Percentiles rank a stretch among this genome's conserved stretches.
Evolutionary conservation across 2,797 vertebrate species (phyloP).

Genomic region (Apogon hyalosoma): DNA sequence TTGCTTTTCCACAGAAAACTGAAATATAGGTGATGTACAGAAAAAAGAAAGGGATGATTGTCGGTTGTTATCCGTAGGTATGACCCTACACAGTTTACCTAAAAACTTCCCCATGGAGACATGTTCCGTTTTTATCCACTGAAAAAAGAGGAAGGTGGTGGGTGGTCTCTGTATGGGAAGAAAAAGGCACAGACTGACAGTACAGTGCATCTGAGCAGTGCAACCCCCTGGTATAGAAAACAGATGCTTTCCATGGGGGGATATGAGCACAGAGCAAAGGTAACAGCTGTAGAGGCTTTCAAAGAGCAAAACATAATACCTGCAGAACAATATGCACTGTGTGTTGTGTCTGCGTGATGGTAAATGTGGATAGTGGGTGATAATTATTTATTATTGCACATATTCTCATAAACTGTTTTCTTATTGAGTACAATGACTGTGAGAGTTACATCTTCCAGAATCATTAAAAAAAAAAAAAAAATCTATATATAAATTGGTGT

Average conservation of each 20-base stretch:
- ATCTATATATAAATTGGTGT: constrained; percentile 25
- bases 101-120: constrained; percentile 28
- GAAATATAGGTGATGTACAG: background rate
- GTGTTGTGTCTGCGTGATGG: background rate
- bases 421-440: background rate
- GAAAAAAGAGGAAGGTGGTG: constrained; percentile 27
- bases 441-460: constrained; percentile 3
- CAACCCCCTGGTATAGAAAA: constrained; percentile 33
- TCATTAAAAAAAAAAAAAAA: constrained; percentile 10
- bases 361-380: background rate
- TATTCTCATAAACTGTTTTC: background rate
- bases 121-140: constrained; percentile 44
- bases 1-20: background rate
- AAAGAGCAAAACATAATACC: constrained; percentile 42
- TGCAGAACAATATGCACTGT: constrained; percentile 18
- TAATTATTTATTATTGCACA: background rate
- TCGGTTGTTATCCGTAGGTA: background rate
- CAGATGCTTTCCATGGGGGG: constrained; percentile 28
- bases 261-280: constrained; percentile 25
- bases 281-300: constrained; percentile 40
- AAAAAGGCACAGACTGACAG: constrained; percentile 23
- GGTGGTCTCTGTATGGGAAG: constrained; percentile 26
- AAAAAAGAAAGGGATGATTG: constrained; percentile 5
- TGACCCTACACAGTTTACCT: background rate
- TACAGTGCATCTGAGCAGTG: constrained; percentile 25